A percentile compares a stretch with the other conserved stretches of the same genome.
phyloP scores from a whole-genome alignment of 2,113 vertebrate species.

The Heterochromis multidens region DNA sequence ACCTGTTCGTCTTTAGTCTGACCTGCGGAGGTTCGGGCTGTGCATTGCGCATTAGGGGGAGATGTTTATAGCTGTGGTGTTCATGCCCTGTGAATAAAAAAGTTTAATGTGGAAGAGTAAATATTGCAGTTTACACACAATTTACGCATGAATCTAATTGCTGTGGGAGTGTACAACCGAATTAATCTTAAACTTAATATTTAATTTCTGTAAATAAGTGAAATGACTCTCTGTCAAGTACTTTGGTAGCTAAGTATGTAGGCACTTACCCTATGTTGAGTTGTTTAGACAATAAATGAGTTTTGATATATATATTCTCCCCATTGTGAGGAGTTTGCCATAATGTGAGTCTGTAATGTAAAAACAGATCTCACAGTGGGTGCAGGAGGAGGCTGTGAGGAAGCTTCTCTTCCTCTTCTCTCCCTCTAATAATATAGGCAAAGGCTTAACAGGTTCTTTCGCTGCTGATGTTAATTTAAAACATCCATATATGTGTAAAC shows the following conservation, averaged over 20 bases:
- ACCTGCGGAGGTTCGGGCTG: background rate
- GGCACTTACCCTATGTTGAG: background rate
- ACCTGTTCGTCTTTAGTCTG: background rate
- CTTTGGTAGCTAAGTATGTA: rapidly evolving
- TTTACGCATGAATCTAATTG: conserved; percentile 3
- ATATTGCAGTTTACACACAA: background rate
- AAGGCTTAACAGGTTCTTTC: background rate
- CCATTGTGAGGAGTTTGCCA: background rate
- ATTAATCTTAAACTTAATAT: background rate
- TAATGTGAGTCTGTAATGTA: background rate
- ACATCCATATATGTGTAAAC: background rate
- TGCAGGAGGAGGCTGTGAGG: background rate
- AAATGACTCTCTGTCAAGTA: background rate
- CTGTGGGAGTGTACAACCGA: background rate
- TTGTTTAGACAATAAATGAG: background rate
- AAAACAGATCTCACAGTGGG: background rate
- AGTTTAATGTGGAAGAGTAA: rapidly evolving
- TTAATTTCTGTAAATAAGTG: background rate
- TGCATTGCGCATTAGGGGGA: background rate
- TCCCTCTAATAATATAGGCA: background rate
- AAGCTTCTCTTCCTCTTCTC: background rate
- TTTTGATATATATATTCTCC: background rate
- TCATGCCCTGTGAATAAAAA: background rate
- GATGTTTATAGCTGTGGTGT: background rate
- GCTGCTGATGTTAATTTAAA: background rate